Base-by-base conservation (phyloP, 2,888 invertebrate genomes). In the Phymatocera aterrima region DNA sequence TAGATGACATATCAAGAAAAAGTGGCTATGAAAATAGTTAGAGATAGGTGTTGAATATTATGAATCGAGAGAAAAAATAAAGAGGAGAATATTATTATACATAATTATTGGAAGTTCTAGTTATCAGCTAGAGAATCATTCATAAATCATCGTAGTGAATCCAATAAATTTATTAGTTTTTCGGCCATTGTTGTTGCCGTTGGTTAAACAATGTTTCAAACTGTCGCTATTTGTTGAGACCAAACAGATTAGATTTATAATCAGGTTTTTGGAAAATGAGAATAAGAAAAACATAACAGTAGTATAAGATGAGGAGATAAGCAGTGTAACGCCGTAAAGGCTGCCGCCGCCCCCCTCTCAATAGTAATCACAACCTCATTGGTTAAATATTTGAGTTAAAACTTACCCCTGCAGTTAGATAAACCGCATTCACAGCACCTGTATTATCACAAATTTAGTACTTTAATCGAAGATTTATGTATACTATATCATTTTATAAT, bases 121-220 rank as follows among this genome's bases (percentile, higher is more conserved):
- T 18, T 8, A 8, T 51, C 6, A 10, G 18, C 1, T 51, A 8
- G 18, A 3, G 6, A 6, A 18, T 18, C 1, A 18, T 15, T 48
- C 48, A 18, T n/a, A n/a, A n/a, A n/a, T n/a, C n/a, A n/a, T n/a
- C n/a, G n/a, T n/a, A n/a, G n/a, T n/a, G n/a, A n/a, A n/a, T n/a
- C n/a, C n/a, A n/a, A n/a, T n/a, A n/a, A n/a, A n/a, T n/a, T 68
- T 46, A 61, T 61, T 61, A 57, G 28, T 5, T 40, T 81, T 79
- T 81, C 86, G 82, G 85, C 86, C 87, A 87, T 88, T 85, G 84
- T 87, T 87, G 85, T 87, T 85, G n/a, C n/a, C n/a, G n/a, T 83
- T 82, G 81, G 81, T 81, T 81, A 79, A 48, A 48, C 68, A 74
- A 65, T 72, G 68, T 70, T 54, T 78, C n/a, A n/a, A n/a, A n/a